Percentiles rank a stretch among this genome's conserved stretches.
phyloP scores from a whole-genome alignment of 2,888 invertebrate species.

The Idaea straminata region DNA sequence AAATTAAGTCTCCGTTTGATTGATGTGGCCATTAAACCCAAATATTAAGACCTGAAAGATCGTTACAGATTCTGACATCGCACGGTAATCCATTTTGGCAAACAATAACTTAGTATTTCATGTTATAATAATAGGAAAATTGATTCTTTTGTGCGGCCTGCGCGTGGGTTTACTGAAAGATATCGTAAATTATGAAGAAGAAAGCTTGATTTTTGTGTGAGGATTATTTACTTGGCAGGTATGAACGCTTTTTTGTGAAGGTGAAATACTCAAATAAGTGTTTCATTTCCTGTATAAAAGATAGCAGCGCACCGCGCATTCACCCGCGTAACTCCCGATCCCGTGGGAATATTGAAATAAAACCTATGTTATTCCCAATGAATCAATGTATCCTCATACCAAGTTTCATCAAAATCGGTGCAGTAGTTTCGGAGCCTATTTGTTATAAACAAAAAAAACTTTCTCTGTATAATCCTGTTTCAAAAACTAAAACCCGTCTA shows the following conservation, averaged over 20 bases:
- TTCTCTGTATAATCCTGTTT: too few relatives aligned
- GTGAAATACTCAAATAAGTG: not conserved
- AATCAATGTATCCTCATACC: too few relatives aligned
- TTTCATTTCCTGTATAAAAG: not conserved
- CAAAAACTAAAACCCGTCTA: too few relatives aligned
- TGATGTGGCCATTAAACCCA: too few relatives aligned
- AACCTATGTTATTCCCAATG: too few relatives aligned
- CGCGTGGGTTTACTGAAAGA: not conserved
- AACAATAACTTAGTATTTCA: constrained; percentile 1
- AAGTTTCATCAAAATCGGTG: too few relatives aligned
- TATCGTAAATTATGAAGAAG: not conserved
- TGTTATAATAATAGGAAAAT: not conserved
- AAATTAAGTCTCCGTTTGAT: too few relatives aligned
- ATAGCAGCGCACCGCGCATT: too few relatives aligned
- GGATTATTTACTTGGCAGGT: not conserved
- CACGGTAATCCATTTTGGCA: not conserved
- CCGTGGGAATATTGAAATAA: too few relatives aligned
- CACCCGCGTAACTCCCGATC: too few relatives aligned
- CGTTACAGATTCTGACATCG: not conserved
- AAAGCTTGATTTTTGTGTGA: not conserved
- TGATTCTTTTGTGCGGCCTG: not conserved
- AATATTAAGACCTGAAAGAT: not conserved
- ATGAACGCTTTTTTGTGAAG: not conserved
- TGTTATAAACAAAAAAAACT: too few relatives aligned
- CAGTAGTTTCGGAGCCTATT: too few relatives aligned